phyloP scores from a whole-genome alignment of 2,888 invertebrate genomes.

The Stomorhina lunata region DNA sequence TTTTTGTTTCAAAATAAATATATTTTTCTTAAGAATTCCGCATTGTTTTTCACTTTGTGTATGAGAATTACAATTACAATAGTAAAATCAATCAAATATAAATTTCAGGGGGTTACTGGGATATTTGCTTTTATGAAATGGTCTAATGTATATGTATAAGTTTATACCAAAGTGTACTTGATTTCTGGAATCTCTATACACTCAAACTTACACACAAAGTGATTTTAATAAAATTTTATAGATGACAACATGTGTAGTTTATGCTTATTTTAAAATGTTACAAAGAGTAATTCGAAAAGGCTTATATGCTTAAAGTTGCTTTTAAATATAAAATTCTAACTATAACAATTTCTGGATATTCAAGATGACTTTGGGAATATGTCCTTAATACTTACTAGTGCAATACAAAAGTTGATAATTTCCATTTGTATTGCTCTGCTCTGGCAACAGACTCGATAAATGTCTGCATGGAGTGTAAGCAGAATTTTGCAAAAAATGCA shows the following conservation, averaged over 20 bases:
- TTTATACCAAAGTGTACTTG: no score
- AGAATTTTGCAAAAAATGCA: neutral
- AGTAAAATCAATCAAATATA: no score
- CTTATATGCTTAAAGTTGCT: neutral
- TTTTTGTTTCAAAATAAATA: no score
- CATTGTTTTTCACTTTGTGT: no score
- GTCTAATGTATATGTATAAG: no score
- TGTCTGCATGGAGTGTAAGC: neutral
- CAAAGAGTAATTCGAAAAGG: conserved; percentile 19
- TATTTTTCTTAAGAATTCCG: no score
- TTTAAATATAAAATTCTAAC: neutral
- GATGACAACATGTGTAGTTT: conserved; percentile 37
- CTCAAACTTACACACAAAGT: neutral
- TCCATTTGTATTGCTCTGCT: neutral
- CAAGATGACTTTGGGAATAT: neutral
- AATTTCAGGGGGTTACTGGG: no score
- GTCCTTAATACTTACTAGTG: neutral
- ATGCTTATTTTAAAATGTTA: conserved; percentile 31
- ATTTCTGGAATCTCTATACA: no score
- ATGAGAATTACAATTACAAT: no score
- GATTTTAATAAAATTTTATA: conserved; percentile 34
- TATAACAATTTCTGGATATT: neutral
- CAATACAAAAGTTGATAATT: neutral
- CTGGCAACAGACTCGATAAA: no score
- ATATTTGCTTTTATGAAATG: no score